Conservation (phyloP, 2,888 invertebrate genomes). For the Polyploca ridens region DNA sequence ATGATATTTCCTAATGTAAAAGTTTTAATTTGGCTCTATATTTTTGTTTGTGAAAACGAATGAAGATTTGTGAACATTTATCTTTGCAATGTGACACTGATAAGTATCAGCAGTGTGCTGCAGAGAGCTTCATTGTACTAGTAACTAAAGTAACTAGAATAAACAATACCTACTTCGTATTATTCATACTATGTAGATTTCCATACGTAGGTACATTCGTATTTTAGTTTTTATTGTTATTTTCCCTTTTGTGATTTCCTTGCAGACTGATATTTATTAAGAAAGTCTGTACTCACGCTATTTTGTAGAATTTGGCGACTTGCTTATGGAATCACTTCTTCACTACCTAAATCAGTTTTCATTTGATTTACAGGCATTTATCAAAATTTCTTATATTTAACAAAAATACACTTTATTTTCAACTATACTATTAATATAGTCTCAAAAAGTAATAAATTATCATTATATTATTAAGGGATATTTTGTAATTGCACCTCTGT, state of each 20-base stretch:
- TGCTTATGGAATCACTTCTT: no score
- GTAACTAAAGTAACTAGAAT: not conserved
- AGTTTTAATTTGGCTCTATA: not conserved
- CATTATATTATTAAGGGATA: no score
- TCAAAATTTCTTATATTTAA: no score
- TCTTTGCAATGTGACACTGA: not conserved
- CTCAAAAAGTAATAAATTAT: no score
- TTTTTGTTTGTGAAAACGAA: not conserved
- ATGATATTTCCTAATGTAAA: not conserved
- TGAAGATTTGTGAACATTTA: not conserved
- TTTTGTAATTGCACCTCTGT: no score
- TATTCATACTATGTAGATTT: not conserved
- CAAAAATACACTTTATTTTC: no score
- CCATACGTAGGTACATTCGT: no score
- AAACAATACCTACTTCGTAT: not conserved
- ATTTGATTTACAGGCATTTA: no score
- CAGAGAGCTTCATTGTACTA: not conserved
- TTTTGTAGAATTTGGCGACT: no score
- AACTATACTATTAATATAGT: no score
- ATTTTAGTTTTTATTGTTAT: not conserved
- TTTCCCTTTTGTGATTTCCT: not conserved
- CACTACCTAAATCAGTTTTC: no score
- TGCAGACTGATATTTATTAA: not conserved
- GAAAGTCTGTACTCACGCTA: not conserved
- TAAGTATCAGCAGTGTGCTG: not conserved